Evolutionary conservation across 2,888 invertebrate species (phyloP), one percentile per base, ranked within the genome.

Genomic region (Alentia gelatinosa): DNA sequence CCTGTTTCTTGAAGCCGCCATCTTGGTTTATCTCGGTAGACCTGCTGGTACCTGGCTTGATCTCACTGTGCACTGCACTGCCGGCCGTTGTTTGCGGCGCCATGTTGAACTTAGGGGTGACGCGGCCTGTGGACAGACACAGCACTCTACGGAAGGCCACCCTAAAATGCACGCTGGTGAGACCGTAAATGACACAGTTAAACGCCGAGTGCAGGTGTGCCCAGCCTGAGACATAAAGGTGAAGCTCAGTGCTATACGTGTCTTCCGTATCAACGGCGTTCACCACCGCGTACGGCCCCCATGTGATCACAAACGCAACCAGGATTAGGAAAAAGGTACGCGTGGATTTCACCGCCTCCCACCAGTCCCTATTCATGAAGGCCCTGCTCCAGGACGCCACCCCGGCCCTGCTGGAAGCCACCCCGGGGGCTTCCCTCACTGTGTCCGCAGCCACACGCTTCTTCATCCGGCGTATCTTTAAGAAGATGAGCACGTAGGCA

Each of bases 271-370:
- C 95, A 33, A 94, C 63, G 5, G 93, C 94, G 50, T 94, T 94
- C 33, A 95, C 92, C n/a, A 94, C 89, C 50, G 94, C 94, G 91
- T 95, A 95, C 7, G 95, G 95, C 0, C 93, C 92, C 95, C 95
- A 95, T 90, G 95, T 94, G 12, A 94, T 84, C 26, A 94, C 91
- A 91, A 94, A 95, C 5, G 94, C 93, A 37, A 93, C 35, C 89
- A 95, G 94, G 35, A 95, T 92, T 9, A 94, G 91, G 42, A 95
- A 94, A 30, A 95, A 92, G 47, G 94, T 94, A 47, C 93, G 92
- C 0, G 94, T 94, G 0, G 94, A 92, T 15, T 93, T 93, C 4
- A 94, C 90, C 5, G 94, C 94, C 90, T 95, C 94, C 30, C 75
- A 91, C 94, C 94, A 94, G 15, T 93, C 92, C 74, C 93, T 93